Conservation (phyloP, 2,888 invertebrate species). For the Andrena hattorfiana region DNA sequence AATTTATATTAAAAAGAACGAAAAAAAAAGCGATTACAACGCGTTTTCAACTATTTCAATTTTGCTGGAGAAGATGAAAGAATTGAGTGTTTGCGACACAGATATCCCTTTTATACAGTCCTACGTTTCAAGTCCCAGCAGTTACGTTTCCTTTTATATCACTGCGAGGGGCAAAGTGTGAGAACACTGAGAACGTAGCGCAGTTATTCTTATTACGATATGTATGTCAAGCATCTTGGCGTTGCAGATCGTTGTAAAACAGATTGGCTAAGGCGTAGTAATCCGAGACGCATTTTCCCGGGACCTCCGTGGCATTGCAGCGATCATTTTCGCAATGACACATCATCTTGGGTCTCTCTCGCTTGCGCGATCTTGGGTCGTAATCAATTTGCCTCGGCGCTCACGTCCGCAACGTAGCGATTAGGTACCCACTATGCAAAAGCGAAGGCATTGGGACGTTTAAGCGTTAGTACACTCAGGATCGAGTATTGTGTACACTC, state of each 20-base stretch:
- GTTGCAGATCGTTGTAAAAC: constrained; percentile 23
- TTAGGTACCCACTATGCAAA: constrained; percentile 1
- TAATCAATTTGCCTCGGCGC: constrained; percentile 10
- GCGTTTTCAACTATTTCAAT: too few relatives aligned
- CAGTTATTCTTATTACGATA: constrained; percentile 21
- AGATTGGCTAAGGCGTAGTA: constrained; percentile 25
- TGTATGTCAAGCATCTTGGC: constrained; percentile 39
- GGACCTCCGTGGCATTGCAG: constrained; percentile 26
- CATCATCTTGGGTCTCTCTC: constrained; percentile 8
- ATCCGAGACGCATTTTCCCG: constrained; percentile 4
- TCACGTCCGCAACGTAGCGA: constrained; percentile 1
- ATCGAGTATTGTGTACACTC: background rate
- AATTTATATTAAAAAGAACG: too few relatives aligned
- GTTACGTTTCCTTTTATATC: constrained; percentile 2
- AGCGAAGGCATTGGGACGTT: background rate
- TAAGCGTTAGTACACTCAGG: background rate
- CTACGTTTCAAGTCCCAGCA: background rate
- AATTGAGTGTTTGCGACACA: too few relatives aligned
- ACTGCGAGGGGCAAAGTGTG: background rate
- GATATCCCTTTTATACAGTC: background rate
- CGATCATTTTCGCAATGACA: constrained; percentile 36
- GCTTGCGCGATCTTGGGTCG: constrained; percentile 12
- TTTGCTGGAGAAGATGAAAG: too few relatives aligned
- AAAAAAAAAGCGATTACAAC: too few relatives aligned
- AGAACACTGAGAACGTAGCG: background rate